Percentiles rank a stretch among this genome's conserved stretches.
These are phyloP conservation scores for Brachionus asplanchnoidis DNA, from an alignment of 1,140 invertebrate genomes.

Conservation along the genomic window DNA sequence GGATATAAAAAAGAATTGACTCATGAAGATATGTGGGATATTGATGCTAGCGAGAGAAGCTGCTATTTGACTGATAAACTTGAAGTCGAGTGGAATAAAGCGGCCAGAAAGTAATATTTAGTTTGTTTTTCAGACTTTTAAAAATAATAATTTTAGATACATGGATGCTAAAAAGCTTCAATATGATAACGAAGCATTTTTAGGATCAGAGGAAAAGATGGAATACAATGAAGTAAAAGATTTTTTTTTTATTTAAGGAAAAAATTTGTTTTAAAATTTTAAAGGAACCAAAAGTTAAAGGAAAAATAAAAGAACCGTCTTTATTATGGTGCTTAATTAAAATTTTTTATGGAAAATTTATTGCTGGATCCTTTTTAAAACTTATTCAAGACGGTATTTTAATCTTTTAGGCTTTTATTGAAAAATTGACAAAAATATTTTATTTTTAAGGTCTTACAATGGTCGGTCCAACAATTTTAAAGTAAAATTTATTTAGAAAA, in stretches of 20 bases:
- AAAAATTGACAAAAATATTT: too few relatives aligned
- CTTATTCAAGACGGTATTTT: conserved; percentile 31
- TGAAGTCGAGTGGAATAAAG: conserved; percentile 2
- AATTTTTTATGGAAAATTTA: conserved; percentile 35
- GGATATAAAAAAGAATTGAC: conserved; percentile 17
- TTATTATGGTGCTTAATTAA: conserved; percentile 20
- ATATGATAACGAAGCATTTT: not conserved
- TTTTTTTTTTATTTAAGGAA: not conserved
- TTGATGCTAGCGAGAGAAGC: not conserved
- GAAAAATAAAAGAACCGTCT: conserved; percentile 19
- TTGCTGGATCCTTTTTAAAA: conserved; percentile 38
- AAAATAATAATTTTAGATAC: not conserved
- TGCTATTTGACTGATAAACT: not conserved
- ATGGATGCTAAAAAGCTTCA: not conserved
- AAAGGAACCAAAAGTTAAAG: not conserved
- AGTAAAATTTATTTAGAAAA: not conserved
- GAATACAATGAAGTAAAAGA: not conserved
- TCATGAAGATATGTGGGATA: conserved; percentile 18
- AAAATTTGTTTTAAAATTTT: not conserved
- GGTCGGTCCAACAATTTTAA: conserved; percentile 1
- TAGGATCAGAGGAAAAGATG: not conserved
- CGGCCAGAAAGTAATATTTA: not conserved
- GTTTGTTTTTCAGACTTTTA: not conserved
- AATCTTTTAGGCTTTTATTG: not conserved
- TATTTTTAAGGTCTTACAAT: not conserved